A percentile compares a stretch with the other conserved stretches of the same genome.
Conservation (phyloP, 2,797 vertebrate genomes). For the Cetoscarus ocellatus region DNA sequence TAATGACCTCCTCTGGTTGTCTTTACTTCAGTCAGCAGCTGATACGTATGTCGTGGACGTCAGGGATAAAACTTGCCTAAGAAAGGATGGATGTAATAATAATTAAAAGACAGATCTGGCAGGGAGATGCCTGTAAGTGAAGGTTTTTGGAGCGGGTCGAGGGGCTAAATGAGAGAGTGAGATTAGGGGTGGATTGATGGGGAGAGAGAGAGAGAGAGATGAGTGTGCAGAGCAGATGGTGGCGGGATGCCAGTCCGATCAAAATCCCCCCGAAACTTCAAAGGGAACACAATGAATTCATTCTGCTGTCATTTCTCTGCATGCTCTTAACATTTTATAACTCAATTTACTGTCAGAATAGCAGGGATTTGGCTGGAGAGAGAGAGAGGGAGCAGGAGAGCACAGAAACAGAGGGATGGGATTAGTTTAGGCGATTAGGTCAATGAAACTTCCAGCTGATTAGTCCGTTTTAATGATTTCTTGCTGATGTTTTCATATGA, state of each 20-base stretch:
- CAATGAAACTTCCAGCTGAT: constrained; percentile 7
- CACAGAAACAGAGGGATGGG: too few species aligned
- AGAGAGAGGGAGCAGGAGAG: too few species aligned
- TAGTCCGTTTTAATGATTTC: constrained; percentile 21
- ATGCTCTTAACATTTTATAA: constrained; percentile 12
- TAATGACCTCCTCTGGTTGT: constrained; percentile 37
- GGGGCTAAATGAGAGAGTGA: constrained; percentile 6
- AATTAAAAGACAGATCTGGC: not conserved
- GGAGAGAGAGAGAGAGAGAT: constrained; percentile 29
- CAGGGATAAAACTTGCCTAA: constrained; percentile 11
- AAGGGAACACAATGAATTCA: constrained; percentile 32
- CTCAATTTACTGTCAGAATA: not conserved
- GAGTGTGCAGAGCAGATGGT: constrained; percentile 42
- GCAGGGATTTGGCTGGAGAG: not conserved
- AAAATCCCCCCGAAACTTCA: constrained; percentile 19
- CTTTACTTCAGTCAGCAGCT: constrained; percentile 27
- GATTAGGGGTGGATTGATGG: constrained; percentile 29
- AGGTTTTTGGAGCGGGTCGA: constrained; percentile 14
- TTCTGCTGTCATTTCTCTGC: not conserved
- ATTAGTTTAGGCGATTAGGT: not conserved
- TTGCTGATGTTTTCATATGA: constrained; percentile 18
- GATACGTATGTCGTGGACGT: constrained; percentile 7
- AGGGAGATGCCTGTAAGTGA: not conserved
- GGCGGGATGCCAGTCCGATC: constrained; percentile 17
- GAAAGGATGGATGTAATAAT: not conserved